Percentiles rank a stretch among this genome's conserved stretches.
phyloP scores from a whole-genome alignment of 2,113 vertebrate species.

The Sinocyclocheilus rhinocerous region DNA sequence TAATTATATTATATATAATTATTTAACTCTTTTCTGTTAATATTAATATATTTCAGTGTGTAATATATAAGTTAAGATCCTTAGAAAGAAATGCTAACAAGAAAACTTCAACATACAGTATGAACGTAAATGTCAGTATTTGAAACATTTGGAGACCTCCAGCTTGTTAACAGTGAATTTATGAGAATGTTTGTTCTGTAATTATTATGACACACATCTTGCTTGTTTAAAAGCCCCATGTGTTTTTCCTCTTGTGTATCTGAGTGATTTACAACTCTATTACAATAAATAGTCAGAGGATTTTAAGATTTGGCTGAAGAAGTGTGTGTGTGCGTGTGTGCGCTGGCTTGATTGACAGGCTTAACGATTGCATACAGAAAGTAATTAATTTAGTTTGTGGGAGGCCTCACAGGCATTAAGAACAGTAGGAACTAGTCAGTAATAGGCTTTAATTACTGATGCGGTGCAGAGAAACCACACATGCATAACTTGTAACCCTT shows the following conservation, averaged over 20 bases:
- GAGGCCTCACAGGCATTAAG: conserved; percentile 39
- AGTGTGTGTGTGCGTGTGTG: neutral
- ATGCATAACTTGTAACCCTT: neutral
- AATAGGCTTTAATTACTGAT: conserved; percentile 52
- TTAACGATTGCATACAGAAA: neutral
- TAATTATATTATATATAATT: no score
- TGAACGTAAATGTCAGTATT: neutral
- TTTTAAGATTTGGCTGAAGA: conserved; percentile 8
- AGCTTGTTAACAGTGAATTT: neutral
- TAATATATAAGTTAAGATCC: neutral
- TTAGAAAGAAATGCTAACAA: neutral
- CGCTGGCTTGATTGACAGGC: conserved; percentile 26
- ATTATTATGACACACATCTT: neutral
- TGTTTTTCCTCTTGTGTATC: neutral
- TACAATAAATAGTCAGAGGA: neutral
- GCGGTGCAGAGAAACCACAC: conserved; percentile 6
- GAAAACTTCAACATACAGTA: neutral
- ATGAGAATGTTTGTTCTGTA: neutral
- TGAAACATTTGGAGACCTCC: neutral
- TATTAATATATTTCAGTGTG: no score
- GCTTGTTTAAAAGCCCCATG: neutral
- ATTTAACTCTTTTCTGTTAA: no score
- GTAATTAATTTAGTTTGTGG: conserved; percentile 47
- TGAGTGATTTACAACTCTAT: conserved; percentile 24
- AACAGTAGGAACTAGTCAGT: conserved; percentile 33